Conservation (phyloP, 2,888 invertebrate genomes). For the Eretmocerus hayati region DNA sequence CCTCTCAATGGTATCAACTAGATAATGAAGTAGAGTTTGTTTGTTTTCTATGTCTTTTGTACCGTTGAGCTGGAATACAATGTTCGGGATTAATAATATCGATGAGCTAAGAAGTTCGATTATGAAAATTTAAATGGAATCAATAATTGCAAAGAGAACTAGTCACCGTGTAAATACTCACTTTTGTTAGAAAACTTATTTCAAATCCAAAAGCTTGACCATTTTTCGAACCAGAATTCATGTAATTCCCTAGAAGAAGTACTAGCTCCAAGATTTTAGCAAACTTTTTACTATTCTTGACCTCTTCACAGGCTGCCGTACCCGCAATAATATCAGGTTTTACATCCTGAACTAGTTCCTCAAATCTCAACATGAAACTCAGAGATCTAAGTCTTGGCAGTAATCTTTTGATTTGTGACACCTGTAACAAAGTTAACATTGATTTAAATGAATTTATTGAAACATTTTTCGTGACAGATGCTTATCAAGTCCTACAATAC, state of each 20-base stretch:
- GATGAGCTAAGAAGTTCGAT: too few relatives aligned
- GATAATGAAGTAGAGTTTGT: conserved; percentile 84
- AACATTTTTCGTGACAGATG: too few relatives aligned
- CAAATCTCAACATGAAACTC: conserved; percentile 80
- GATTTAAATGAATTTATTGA: background rate
- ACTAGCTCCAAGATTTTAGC: conserved; percentile 83
- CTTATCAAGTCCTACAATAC: conserved; percentile 48
- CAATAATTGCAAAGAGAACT: background rate
- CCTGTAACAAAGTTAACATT: conserved; percentile 44
- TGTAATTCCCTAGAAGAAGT: conserved; percentile 87
- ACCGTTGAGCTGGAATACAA: conserved; percentile 58
- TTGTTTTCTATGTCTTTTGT: conserved; percentile 94
- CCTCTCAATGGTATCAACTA: conserved; percentile 79
- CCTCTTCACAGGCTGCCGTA: conserved; percentile 92
- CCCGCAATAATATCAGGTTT: conserved; percentile 93
- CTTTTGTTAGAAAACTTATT: conserved; percentile 91
- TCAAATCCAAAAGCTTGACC: conserved; percentile 95
- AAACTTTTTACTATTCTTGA: conserved; percentile 83
- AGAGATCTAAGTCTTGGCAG: conserved; percentile 80
- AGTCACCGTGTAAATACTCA: too few relatives aligned
- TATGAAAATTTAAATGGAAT: background rate
- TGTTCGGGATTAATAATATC: background rate
- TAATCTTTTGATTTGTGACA: conserved; percentile 82
- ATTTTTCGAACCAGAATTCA: conserved; percentile 93
- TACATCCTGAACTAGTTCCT: conserved; percentile 78